A percentile compares a stretch with the other conserved stretches of the same genome.
These are phyloP conservation scores for Alethe castanea DNA, from an alignment of 2,113 vertebrate species.

Conservation along the genomic window DNA sequence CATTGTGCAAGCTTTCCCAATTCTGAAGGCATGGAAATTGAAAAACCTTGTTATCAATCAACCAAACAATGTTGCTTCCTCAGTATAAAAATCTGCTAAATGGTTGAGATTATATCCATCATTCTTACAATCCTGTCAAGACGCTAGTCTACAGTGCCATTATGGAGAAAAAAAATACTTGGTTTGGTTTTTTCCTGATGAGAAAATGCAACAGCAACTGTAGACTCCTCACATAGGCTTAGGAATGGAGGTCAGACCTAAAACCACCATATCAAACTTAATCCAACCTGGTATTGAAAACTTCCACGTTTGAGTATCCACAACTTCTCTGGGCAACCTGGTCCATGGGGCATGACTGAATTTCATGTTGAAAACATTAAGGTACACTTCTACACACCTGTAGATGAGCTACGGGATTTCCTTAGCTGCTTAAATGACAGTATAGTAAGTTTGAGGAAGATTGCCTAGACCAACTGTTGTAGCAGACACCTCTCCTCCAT, in stretches of 20 bases:
- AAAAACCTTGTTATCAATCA: background rate
- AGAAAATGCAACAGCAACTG: background rate
- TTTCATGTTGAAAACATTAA: background rate
- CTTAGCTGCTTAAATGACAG: background rate
- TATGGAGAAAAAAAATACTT: background rate
- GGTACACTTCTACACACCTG: background rate
- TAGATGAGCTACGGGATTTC: background rate
- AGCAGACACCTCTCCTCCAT: background rate
- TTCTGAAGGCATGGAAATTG: background rate
- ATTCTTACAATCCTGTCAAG: background rate
- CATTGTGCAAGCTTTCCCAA: accelerated
- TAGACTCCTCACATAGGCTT: accelerated
- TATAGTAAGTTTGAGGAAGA: background rate
- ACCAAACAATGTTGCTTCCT: accelerated
- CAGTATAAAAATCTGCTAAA: background rate
- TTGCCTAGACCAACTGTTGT: background rate
- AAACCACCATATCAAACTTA: background rate
- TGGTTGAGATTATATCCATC: background rate
- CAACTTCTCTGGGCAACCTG: background rate
- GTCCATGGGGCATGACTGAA: accelerated
- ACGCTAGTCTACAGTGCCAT: accelerated
- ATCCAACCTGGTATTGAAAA: background rate
- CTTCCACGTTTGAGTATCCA: too few relatives aligned
- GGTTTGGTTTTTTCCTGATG: background rate
- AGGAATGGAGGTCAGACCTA: background rate